Conservation (phyloP, 2,113 vertebrate species). For the Hiodon tergisus region DNA sequence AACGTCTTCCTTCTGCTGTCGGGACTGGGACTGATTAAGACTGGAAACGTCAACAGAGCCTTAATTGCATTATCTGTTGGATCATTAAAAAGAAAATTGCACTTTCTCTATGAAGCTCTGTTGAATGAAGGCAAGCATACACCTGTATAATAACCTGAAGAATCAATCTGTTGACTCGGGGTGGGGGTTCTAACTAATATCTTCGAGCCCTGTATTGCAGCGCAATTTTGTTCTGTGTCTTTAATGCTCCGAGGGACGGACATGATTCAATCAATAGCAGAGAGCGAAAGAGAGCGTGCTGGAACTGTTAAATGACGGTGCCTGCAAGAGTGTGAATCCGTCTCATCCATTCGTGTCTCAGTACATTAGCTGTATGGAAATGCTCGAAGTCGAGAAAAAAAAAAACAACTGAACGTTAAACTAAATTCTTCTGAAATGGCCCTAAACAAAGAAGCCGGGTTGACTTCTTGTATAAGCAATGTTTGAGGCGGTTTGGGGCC, state of each 20-base stretch:
- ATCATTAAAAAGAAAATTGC: constrained; percentile 24
- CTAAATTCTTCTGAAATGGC: no score
- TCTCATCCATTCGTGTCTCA: neutral
- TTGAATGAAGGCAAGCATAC: constrained; percentile 5
- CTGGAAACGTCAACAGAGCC: constrained; percentile 1
- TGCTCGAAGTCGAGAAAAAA: neutral
- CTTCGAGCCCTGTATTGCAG: neutral
- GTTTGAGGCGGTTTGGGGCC: no score
- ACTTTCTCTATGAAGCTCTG: neutral
- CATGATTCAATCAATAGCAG: constrained; percentile 18
- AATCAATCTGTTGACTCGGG: constrained; percentile 20
- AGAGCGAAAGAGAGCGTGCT: constrained; percentile 8
- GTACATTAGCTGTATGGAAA: neutral
- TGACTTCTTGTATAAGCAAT: no score
- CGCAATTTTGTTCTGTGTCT: constrained; percentile 6
- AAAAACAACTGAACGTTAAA: no score
- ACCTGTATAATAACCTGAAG: constrained; percentile 26
- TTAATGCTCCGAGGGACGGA: constrained; percentile 18
- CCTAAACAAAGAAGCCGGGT: no score
- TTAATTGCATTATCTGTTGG: constrained; percentile 16
- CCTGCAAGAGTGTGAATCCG: neutral
- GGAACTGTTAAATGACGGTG: constrained; percentile 7
- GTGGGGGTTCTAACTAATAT: constrained; percentile 8
- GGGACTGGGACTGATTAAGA: constrained; percentile 12
- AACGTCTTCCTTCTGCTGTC: neutral